Evolutionary conservation across 2,888 invertebrate species (phyloP).

Genomic region (Caenorhabditis uteleia): DNA sequence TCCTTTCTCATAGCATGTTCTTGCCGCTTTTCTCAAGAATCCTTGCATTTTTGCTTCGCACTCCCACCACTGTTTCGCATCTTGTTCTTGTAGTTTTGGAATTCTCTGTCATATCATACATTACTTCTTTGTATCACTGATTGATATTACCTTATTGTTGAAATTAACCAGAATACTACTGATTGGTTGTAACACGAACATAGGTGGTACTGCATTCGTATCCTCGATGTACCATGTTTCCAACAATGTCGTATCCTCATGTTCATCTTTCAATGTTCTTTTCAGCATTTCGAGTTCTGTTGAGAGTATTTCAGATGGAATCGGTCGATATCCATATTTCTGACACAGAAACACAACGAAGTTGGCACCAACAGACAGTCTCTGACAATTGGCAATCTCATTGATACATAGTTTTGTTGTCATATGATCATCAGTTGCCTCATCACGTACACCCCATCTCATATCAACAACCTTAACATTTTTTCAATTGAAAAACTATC

Average conservation of each 20-base stretch:
- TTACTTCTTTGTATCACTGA: not conserved
- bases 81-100: slow-evolving; percentile 91
- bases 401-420: slow-evolving; percentile 97
- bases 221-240: slow-evolving; percentile 82
- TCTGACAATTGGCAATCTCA: slow-evolving; percentile 95
- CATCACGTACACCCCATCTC: slow-evolving; percentile 97
- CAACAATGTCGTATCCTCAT: slow-evolving; percentile 50
- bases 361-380: slow-evolving; percentile 95
- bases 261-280: slow-evolving; percentile 77
- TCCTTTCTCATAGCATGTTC: slow-evolving; percentile 82
- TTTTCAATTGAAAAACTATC: not conserved
- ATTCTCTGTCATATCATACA: slow-evolving; percentile 77
- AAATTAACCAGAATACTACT: slow-evolving; percentile 95
- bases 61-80: slow-evolving; percentile 97
- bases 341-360: slow-evolving; percentile 96
- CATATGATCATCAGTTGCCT: slow-evolving; percentile 99
- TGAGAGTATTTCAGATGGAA: slow-evolving; percentile 91
- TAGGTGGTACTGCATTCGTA: slow-evolving; percentile 91
- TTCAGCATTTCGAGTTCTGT: slow-evolving; percentile 86
- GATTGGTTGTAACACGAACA: slow-evolving; percentile 92
- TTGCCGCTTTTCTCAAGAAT: slow-evolving; percentile 84
- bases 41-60: slow-evolving; percentile 93
- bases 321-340: slow-evolving; percentile 96
- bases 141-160: slow-evolving; percentile 84
- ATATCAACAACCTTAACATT: slow-evolving; percentile 88